phyloP scores from a whole-genome alignment of 2,797 vertebrate species.

The Novumbra hubbsi region DNA sequence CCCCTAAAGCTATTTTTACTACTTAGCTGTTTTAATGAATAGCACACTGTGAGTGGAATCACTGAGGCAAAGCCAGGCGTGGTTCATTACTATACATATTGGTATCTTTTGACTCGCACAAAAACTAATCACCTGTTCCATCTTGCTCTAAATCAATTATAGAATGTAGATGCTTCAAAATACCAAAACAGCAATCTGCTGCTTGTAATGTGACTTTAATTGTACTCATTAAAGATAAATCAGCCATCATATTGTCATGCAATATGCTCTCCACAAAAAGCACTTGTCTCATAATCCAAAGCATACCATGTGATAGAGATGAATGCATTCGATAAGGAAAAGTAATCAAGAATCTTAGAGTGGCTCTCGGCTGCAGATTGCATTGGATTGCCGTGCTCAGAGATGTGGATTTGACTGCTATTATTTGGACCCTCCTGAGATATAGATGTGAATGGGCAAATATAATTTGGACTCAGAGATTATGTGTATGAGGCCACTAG shows the following conservation, averaged over 20 bases:
- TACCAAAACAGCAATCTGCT: constrained; percentile 31
- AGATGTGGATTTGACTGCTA: neutral
- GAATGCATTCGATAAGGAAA: neutral
- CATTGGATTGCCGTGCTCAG: neutral
- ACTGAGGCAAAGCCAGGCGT: constrained; percentile 14
- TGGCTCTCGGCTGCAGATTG: neutral
- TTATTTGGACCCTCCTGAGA: neutral
- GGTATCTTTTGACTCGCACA: constrained; percentile 19
- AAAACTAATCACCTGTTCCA: constrained; percentile 27
- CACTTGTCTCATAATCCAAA: constrained; percentile 27
- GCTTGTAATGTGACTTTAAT: constrained; percentile 60
- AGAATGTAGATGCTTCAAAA: constrained; percentile 29
- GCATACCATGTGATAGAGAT: neutral
- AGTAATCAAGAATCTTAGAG: neutral
- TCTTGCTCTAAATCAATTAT: constrained; percentile 42
- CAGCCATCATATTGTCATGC: constrained; percentile 47
- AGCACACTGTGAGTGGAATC: constrained; percentile 53
- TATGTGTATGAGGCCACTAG: too few relatives aligned
- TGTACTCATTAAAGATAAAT: constrained; percentile 51
- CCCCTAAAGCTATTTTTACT: constrained; percentile 41
- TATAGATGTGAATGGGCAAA: too few relatives aligned
- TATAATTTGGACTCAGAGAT: too few relatives aligned
- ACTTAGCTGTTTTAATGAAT: constrained; percentile 30
- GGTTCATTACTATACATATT: constrained; percentile 29
- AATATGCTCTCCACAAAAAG: constrained; percentile 30